Evolutionary conservation across 2,888 invertebrate genomes (phyloP).

Genomic region (Phorcus lineatus): DNA sequence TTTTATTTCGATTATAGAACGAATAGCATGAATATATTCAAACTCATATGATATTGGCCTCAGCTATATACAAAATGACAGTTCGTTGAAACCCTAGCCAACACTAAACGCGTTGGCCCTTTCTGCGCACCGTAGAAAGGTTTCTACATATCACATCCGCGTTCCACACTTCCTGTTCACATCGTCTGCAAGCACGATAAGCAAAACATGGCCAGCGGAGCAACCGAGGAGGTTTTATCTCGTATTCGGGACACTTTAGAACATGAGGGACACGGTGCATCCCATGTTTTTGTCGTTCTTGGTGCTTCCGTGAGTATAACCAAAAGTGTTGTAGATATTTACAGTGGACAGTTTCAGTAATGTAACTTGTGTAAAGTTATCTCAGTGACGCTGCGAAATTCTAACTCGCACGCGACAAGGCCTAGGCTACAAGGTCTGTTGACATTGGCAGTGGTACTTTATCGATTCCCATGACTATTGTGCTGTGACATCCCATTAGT

Average conservation of each 20-base stretch:
- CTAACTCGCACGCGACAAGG: no score
- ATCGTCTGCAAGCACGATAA: slow-evolving; percentile 19
- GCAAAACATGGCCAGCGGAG: neutral
- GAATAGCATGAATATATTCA: no score
- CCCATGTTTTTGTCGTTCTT: slow-evolving; percentile 66
- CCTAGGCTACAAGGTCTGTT: neutral
- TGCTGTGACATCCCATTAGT: neutral
- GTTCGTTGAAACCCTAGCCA: no score
- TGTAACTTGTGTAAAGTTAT: no score
- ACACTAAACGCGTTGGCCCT: no score
- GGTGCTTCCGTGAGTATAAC: slow-evolving; percentile 69
- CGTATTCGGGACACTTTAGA: slow-evolving; percentile 45
- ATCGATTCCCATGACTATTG: neutral
- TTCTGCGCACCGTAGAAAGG: no score
- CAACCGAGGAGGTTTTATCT: slow-evolving; percentile 33
- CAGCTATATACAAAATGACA: no score
- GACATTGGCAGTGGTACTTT: neutral
- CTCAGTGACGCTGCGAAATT: no score
- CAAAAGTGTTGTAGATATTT: neutral
- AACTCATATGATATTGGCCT: no score
- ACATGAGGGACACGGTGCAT: slow-evolving; percentile 54
- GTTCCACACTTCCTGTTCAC: slow-evolving; percentile 38
- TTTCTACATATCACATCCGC: neutral
- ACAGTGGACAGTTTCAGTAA: no score
- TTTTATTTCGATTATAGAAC: no score